These are phyloP conservation scores for Chelon labrosus DNA, from an alignment of 2,797 vertebrate species.

Conservation along the genomic window DNA sequence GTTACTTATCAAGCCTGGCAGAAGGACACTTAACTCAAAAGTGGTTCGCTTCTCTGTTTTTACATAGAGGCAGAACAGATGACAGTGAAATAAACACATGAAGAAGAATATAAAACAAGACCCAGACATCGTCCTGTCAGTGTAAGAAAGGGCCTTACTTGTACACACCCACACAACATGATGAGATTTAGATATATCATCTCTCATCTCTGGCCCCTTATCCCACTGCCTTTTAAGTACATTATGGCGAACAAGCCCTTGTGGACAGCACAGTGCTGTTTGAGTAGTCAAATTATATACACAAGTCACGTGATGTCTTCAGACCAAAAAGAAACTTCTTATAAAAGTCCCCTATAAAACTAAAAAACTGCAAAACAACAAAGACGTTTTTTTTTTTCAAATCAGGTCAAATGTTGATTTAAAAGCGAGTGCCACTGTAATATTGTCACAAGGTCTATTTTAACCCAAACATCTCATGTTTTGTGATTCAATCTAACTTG, in stretches of 20 bases:
- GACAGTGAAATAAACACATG: slow-evolving; percentile 75
- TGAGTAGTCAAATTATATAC: not conserved
- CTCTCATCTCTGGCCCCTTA: slow-evolving; percentile 1
- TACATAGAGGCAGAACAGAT: slow-evolving; percentile 87
- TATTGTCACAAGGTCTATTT: too few species aligned
- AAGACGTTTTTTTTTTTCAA: not conserved
- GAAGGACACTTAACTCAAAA: slow-evolving; percentile 82
- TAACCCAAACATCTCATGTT: too few species aligned
- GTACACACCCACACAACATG: slow-evolving; percentile 20
- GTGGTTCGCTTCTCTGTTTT: slow-evolving; percentile 84
- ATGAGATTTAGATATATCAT: slow-evolving; percentile 23
- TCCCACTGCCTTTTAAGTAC: slow-evolving; percentile 10
- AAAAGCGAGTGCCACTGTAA: not conserved
- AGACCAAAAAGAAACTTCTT: not conserved
- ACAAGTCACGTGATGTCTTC: not conserved
- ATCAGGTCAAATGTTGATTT: not conserved
- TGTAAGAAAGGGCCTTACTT: slow-evolving; percentile 31
- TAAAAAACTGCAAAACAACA: not conserved
- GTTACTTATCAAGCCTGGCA: slow-evolving; percentile 91
- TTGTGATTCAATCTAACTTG: too few species aligned
- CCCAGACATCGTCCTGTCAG: slow-evolving; percentile 40
- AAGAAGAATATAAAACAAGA: slow-evolving; percentile 70
- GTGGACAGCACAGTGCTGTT: not conserved
- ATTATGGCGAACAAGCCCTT: not conserved
- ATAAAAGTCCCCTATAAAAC: not conserved